Evolutionary conservation across 2,113 vertebrate genomes (phyloP).

Genomic region (Euleptes europaea): DNA sequence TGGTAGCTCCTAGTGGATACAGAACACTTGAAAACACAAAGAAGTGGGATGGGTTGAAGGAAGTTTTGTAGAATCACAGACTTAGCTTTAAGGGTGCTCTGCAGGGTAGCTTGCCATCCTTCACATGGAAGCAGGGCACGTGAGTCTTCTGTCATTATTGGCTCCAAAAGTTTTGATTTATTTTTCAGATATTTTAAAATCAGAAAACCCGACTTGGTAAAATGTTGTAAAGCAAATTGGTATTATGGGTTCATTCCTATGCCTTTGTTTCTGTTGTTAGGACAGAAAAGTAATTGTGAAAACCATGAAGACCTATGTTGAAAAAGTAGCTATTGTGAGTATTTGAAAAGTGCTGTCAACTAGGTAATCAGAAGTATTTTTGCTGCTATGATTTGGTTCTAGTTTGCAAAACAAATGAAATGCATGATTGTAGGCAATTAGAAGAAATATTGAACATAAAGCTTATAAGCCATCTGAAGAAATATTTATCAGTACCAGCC

Average conservation of each 20-base stretch:
- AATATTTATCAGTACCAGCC: not conserved
- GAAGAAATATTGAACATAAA: not conserved
- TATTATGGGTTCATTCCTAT: conserved; percentile 13
- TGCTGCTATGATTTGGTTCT: not conserved
- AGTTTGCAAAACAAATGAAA: not conserved
- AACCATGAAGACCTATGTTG: conserved; percentile 94
- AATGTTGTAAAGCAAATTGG: conserved; percentile 2
- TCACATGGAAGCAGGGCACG: not conserved
- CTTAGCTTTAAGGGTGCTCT: not conserved
- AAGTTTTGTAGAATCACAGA: not conserved
- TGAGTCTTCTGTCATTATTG: not conserved
- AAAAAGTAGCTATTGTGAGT: conserved; percentile 93
- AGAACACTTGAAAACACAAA: not conserved
- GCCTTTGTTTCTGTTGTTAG: conserved; percentile 71
- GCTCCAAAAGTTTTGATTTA: not conserved
- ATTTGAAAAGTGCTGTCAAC: conserved; percentile 17
- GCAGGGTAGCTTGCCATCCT: not conserved
- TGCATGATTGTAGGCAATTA: not conserved
- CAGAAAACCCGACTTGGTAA: not conserved
- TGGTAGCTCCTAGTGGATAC: not conserved
- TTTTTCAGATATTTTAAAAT: not conserved
- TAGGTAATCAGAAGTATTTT: not conserved
- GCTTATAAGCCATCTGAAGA: not conserved
- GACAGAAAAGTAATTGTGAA: conserved; percentile 97
- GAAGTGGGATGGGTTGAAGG: not conserved